Evolutionary conservation across 1,140 invertebrate genomes (phyloP).

Genomic region (Drosophila sulfurigaster): DNA sequence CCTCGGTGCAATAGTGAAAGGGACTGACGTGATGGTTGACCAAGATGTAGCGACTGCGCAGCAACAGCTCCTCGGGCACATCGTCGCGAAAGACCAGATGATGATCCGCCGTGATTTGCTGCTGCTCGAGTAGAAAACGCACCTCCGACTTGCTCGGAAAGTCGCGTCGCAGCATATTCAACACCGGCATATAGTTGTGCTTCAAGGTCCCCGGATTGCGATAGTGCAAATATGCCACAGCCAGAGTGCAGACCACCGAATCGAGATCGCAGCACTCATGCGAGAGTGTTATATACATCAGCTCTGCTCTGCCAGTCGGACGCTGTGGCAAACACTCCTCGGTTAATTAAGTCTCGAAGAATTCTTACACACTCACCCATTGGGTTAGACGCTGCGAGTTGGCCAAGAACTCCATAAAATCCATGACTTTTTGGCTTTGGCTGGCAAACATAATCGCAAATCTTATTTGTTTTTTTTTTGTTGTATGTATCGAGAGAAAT

Average conservation of each 20-base stretch:
- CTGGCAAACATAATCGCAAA: too few species aligned
- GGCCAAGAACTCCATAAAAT: conserved; percentile 42
- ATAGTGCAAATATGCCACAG: conserved; percentile 61
- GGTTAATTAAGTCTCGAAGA: background rate
- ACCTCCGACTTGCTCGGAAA: conserved; percentile 89
- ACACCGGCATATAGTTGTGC: conserved; percentile 85
- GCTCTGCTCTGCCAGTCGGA: conserved; percentile 15
- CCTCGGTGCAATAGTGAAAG: conserved; percentile 85
- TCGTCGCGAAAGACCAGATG: conserved; percentile 86
- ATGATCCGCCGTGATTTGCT: conserved; percentile 84
- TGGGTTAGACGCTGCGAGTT: conserved; percentile 29
- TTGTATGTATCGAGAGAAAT: too few species aligned
- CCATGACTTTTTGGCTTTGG: conserved; percentile 6
- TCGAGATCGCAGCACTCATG: conserved; percentile 91
- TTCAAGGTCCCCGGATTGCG: conserved; percentile 15
- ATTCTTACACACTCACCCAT: conserved; percentile 39
- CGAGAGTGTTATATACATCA: conserved; percentile 86
- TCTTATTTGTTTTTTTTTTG: too few species aligned
- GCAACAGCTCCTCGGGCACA: conserved; percentile 85
- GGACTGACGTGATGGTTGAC: conserved; percentile 91
- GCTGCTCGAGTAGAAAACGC: conserved; percentile 86
- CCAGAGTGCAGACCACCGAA: conserved; percentile 86
- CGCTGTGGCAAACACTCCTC: conserved; percentile 25
- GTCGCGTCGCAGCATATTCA: conserved; percentile 88
- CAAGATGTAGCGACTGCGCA: conserved; percentile 87